Evolutionary conservation across 2,113 vertebrate genomes (phyloP).

Genomic region (Oxyura jamaicensis): DNA sequence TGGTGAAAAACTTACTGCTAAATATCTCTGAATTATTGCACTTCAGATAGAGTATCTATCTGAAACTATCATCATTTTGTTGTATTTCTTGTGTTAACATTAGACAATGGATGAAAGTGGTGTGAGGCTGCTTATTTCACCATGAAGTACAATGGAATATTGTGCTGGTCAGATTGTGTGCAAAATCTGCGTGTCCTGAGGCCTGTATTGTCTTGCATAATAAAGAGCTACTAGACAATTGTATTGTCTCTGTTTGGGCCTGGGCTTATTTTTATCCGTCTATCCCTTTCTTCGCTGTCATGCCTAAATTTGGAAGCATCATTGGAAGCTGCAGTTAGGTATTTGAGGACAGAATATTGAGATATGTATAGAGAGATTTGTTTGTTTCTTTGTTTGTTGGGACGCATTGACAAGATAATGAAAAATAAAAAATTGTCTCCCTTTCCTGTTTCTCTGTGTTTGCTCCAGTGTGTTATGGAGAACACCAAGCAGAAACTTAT

Average conservation of each 20-base stretch:
- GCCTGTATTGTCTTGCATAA: conserved; percentile 36
- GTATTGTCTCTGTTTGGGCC: neutral
- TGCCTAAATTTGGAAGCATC: conserved; percentile 33
- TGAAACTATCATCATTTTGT: neutral
- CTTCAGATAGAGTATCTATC: neutral
- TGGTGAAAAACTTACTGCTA: neutral
- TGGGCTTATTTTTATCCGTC: conserved; percentile 48
- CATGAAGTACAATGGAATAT: conserved; percentile 31
- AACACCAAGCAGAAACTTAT: neutral
- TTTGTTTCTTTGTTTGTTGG: neutral
- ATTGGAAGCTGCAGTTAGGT: neutral
- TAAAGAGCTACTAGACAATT: conserved; percentile 14
- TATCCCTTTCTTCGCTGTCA: neutral
- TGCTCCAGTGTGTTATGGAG: neutral
- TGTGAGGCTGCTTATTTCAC: conserved; percentile 38
- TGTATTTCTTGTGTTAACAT: neutral
- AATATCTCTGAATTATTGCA: neutral
- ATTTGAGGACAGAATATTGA: conserved; percentile 5
- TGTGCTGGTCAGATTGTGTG: conserved; percentile 19
- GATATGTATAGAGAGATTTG: neutral
- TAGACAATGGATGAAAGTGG: neutral
- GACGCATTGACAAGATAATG: neutral
- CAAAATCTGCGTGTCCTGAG: conserved; percentile 23
- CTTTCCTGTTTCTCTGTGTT: neutral
- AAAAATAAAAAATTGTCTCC: conserved; percentile 8